Evolutionary conservation across 2,888 invertebrate genomes (phyloP).

Genomic region (Limnephilus rhombicus): DNA sequence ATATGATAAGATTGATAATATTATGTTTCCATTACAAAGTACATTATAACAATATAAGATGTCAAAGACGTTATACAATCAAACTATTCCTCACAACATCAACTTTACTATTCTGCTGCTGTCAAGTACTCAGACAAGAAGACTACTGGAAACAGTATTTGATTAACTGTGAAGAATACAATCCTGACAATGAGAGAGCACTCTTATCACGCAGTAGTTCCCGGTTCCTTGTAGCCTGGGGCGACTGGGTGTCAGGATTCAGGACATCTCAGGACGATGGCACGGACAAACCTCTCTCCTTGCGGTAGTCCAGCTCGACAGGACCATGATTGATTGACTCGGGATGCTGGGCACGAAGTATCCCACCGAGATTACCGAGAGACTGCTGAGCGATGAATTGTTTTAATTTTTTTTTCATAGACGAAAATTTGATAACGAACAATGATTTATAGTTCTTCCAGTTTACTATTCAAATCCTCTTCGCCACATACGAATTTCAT

Average conservation of each 20-base stretch:
- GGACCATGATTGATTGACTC: conserved; percentile 60
- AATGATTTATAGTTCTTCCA: conserved; percentile 53
- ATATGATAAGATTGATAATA: neutral
- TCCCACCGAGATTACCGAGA: conserved; percentile 47
- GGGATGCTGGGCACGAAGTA: conserved; percentile 27
- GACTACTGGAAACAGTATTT: neutral
- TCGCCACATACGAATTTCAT: conserved; percentile 30
- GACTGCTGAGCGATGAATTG: conserved; percentile 59
- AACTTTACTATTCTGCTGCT: neutral
- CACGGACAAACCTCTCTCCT: conserved; percentile 19
- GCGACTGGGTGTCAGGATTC: neutral
- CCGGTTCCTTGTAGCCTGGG: neutral
- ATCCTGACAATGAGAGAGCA: neutral
- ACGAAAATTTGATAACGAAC: conserved; percentile 58
- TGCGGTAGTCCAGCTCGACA: conserved; percentile 50
- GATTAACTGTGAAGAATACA: neutral
- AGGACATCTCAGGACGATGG: neutral
- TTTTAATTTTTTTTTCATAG: conserved; percentile 58
- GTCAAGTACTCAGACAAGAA: neutral
- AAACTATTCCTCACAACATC: neutral
- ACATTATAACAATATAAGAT: neutral
- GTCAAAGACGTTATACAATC: neutral
- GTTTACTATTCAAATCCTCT: conserved; percentile 31
- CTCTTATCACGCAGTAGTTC: conserved; percentile 4
- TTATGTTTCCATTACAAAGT: neutral